These are phyloP conservation scores for Euwallacea similis DNA, from an alignment of 1,140 invertebrate genomes.

Conservation along the genomic window DNA sequence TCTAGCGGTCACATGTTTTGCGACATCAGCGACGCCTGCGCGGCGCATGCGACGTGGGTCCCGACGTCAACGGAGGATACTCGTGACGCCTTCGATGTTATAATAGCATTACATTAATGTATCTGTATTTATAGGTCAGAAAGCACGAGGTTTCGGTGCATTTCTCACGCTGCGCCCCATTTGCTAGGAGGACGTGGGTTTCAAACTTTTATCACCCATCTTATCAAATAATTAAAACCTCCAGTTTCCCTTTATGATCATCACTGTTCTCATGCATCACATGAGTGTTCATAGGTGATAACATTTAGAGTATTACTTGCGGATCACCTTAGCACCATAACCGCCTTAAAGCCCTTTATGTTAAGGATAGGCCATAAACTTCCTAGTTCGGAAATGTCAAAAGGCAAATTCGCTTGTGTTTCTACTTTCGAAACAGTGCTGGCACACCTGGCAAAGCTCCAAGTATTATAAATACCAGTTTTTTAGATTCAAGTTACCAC, in stretches of 20 bases:
- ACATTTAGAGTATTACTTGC: too few species aligned
- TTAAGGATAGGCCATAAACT: neutral
- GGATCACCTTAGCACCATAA: too few species aligned
- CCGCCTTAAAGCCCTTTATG: neutral
- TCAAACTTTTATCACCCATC: too few species aligned
- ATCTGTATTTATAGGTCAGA: conserved; percentile 32
- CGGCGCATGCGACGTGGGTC: conserved; percentile 7
- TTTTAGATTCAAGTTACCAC: conserved; percentile 31
- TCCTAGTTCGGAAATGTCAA: conserved; percentile 3
- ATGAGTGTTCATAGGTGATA: too few species aligned
- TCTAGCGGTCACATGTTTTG: conserved; percentile 36
- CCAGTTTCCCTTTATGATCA: too few species aligned
- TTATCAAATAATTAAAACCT: too few species aligned
- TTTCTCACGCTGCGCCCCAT: too few species aligned
- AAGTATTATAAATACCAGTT: conserved; percentile 35
- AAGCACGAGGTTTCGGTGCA: conserved; percentile 34
- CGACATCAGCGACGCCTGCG: conserved; percentile 25
- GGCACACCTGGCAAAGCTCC: conserved; percentile 28
- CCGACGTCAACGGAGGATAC: conserved; percentile 26
- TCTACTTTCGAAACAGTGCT: conserved; percentile 26
- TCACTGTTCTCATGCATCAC: too few species aligned
- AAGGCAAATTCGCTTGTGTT: neutral
- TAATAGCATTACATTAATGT: conserved; percentile 32
- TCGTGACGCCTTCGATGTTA: conserved; percentile 34
- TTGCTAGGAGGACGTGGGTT: too few species aligned